Conservation (phyloP, 2,888 invertebrate genomes). For the Pollenia amentaria region DNA sequence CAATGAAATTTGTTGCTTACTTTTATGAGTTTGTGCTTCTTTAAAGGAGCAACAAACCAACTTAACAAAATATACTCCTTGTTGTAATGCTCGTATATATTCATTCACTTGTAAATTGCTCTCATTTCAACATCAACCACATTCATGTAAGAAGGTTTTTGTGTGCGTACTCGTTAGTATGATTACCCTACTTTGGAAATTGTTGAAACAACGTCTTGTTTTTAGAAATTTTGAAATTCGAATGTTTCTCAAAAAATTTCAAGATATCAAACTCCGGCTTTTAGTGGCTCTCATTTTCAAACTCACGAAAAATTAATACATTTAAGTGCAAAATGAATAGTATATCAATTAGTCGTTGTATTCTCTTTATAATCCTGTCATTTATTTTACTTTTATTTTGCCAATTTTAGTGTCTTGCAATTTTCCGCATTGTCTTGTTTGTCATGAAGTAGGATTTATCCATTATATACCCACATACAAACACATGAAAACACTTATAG, state of each 20-base stretch:
- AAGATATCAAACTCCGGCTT: no score
- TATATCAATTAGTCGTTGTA: not conserved
- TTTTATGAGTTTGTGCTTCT: conserved; percentile 75
- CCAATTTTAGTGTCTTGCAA: conserved; percentile 70
- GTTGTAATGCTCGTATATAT: not conserved
- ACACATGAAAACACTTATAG: not conserved
- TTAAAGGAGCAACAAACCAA: conserved; percentile 29
- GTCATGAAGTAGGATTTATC: conserved; percentile 59
- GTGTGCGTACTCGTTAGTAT: not conserved
- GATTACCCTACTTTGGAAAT: not conserved
- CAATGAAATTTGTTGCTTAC: conserved; percentile 75
- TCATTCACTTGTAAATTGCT: conserved; percentile 45
- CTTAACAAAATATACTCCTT: conserved; percentile 7
- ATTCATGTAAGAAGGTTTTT: not conserved
- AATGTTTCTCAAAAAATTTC: no score
- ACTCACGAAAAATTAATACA: no score
- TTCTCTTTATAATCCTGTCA: no score
- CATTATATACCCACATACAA: conserved; percentile 17
- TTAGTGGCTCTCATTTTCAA: no score
- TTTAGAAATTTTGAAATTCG: no score
- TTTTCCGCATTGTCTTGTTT: conserved; percentile 78
- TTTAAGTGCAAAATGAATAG: no score
- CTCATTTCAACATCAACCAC: conserved; percentile 34
- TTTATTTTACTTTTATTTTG: conserved; percentile 42
- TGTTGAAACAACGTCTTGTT: no score